Percentiles rank a stretch among this genome's conserved stretches.
phyloP scores from a whole-genome alignment of 2,888 invertebrate species.

The Tetanocera ferruginea region DNA sequence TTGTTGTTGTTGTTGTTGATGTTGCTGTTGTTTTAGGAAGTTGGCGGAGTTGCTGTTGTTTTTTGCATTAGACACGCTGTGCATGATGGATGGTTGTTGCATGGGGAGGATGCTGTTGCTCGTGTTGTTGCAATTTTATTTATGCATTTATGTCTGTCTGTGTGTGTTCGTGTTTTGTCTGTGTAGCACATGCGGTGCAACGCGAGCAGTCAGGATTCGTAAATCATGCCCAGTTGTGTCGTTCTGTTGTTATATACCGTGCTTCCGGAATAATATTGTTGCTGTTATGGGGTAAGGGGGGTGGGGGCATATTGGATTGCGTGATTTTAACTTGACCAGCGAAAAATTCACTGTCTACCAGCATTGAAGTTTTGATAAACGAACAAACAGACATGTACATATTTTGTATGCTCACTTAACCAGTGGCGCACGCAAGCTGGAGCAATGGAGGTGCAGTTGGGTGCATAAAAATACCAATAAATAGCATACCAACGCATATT shows the following conservation, averaged over 20 bases:
- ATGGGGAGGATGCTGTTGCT: background rate
- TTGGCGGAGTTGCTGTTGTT: constrained; percentile 1
- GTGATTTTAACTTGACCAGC: background rate
- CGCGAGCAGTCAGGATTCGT: constrained; percentile 56
- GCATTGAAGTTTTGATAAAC: no score
- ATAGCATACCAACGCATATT: no score
- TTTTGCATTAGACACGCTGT: constrained; percentile 4
- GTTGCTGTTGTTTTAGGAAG: background rate
- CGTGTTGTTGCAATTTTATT: background rate
- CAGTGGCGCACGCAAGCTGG: no score
- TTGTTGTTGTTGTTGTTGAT: background rate
- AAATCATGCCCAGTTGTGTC: constrained; percentile 51
- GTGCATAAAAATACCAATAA: no score
- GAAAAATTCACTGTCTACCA: background rate
- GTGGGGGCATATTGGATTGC: background rate
- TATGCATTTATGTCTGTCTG: constrained; percentile 7
- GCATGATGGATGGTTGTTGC: background rate
- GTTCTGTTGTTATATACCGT: background rate
- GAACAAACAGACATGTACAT: no score
- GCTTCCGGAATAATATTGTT: background rate
- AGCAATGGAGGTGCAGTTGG: no score
- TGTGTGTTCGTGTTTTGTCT: constrained; percentile 49
- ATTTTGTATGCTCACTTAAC: no score
- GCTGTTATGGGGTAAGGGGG: background rate
- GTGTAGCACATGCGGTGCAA: constrained; percentile 56